Conservation (phyloP, 2,888 invertebrate genomes). For the Agrotis segetum region DNA sequence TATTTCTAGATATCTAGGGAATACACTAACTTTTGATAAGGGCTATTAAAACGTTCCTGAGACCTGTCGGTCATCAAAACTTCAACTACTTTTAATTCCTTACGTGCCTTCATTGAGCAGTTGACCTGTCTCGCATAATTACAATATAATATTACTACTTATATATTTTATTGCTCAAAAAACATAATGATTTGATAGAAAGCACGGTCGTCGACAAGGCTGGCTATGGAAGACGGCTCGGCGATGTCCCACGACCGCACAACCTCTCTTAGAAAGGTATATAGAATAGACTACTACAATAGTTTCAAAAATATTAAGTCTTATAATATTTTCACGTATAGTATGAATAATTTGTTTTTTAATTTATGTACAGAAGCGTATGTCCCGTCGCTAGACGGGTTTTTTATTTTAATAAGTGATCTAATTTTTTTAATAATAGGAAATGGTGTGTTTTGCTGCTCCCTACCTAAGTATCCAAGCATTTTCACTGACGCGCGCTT, state of each 20-base stretch:
- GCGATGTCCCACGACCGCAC: slow-evolving; percentile 27
- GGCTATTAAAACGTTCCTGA: slow-evolving; percentile 71
- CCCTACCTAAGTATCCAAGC: slow-evolving; percentile 66
- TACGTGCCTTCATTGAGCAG: slow-evolving; percentile 87
- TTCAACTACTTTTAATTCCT: slow-evolving; percentile 87
- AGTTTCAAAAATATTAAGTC: slow-evolving; percentile 87
- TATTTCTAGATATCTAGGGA: slow-evolving; percentile 82
- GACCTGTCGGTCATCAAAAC: slow-evolving; percentile 68
- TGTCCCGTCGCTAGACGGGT: slow-evolving; percentile 63
- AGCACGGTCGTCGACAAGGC: slow-evolving; percentile 32
- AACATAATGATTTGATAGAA: slow-evolving; percentile 68
- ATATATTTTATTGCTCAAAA: slow-evolving; percentile 78
- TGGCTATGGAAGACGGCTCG: neutral
- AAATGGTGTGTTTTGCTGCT: slow-evolving; percentile 67
- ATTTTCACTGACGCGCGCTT: slow-evolving; percentile 41
- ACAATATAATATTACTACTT: slow-evolving; percentile 72
- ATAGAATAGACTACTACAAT: slow-evolving; percentile 77
- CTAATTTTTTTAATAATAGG: slow-evolving; percentile 54
- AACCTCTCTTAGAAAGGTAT: slow-evolving; percentile 71
- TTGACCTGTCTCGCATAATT: slow-evolving; percentile 77
- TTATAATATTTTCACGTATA: slow-evolving; percentile 77
- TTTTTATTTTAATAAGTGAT: slow-evolving; percentile 56
- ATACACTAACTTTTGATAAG: slow-evolving; percentile 79
- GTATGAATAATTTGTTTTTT: slow-evolving; percentile 68
- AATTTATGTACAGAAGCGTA: slow-evolving; percentile 79